Conservation (phyloP, 1,140 invertebrate genomes). For the Stenopsyche tienmushanensis region DNA sequence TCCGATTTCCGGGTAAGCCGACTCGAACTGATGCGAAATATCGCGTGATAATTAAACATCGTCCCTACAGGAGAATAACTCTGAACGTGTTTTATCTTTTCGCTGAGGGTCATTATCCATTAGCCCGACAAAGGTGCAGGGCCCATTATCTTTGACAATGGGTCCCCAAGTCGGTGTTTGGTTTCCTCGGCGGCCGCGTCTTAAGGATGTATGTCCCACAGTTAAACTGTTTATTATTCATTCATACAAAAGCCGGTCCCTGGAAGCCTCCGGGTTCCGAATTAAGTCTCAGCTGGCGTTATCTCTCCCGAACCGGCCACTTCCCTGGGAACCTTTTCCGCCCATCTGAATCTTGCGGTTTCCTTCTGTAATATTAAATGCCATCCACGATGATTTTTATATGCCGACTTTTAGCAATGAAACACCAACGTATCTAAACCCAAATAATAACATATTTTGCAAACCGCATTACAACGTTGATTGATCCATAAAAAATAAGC, state of each 20-base stretch:
- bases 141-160: neutral
- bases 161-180: neutral
- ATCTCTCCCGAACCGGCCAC: conserved; percentile 11
- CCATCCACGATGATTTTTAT: too few species aligned
- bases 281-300: conserved; percentile 12
- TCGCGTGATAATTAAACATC: too few species aligned
- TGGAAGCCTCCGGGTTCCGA: neutral
- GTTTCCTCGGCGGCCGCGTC: neutral
- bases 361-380: conserved; percentile 28
- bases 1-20: too few species aligned
- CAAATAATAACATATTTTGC: too few species aligned
- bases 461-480: too few species aligned
- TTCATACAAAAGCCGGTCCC: conserved; percentile 26
- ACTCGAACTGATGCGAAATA: too few species aligned
- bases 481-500: too few species aligned
- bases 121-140: neutral
- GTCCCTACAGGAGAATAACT: too few species aligned
- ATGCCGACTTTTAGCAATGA: too few species aligned
- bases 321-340: conserved; percentile 25
- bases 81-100: too few species aligned
- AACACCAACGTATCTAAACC: too few species aligned
- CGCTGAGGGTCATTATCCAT: neutral
- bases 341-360: conserved; percentile 20
- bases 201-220: neutral
- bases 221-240: conserved; percentile 41